Conservation (phyloP, 2,888 invertebrate genomes). For the Pilophorus perplexus region DNA sequence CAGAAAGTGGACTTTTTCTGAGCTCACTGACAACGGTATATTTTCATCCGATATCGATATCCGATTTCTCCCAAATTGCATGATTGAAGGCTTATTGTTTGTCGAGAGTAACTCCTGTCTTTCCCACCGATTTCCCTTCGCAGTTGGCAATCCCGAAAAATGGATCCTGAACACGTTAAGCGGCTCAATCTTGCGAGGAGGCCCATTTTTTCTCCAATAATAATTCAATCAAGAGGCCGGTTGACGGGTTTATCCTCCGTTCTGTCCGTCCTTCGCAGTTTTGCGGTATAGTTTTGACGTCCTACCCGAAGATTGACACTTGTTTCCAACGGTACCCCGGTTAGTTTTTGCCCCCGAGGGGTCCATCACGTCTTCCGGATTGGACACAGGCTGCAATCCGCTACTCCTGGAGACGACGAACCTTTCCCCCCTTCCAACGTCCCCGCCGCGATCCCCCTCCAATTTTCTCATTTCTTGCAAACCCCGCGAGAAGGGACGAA, state of each 20-base stretch:
- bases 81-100: conserved; percentile 23
- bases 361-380: conserved; percentile 42
- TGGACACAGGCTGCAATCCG: conserved; percentile 42
- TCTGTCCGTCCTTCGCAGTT: conserved; percentile 14
- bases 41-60: not conserved
- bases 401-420: conserved; percentile 37
- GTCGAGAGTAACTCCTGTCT: not conserved
- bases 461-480: no score
- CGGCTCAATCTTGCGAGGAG: no score
- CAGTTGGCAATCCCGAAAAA: no score
- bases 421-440: conserved; percentile 9
- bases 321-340: conserved; percentile 40
- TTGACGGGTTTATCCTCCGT: conserved; percentile 28
- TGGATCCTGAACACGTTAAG: no score
- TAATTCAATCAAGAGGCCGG: conserved; percentile 31
- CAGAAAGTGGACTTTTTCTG: no score
- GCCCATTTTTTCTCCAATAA: conserved; percentile 29
- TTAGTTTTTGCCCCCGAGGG: conserved; percentile 40
- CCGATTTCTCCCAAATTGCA: conserved; percentile 8
- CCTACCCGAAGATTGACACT: conserved; percentile 39
- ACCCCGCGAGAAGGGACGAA: no score
- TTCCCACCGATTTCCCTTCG: no score
- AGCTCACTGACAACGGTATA: not conserved
- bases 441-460: conserved; percentile 1
- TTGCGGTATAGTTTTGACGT: conserved; percentile 40